Percentiles rank a stretch among this genome's conserved stretches.
Evolutionary conservation across 2,113 vertebrate genomes (phyloP).

Genomic region (Colaptes auratus): DNA sequence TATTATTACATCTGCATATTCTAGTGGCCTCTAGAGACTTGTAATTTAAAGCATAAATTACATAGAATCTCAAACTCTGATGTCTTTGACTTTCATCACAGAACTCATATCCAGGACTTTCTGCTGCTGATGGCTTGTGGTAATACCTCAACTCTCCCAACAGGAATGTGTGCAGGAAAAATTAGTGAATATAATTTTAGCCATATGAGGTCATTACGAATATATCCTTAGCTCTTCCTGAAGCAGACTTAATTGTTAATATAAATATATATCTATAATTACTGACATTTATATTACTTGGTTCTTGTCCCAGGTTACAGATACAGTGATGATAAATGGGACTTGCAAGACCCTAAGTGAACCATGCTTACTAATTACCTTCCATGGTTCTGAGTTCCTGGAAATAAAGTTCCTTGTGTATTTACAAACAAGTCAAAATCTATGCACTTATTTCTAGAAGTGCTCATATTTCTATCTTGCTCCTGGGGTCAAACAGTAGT

Average conservation of each 20-base stretch:
- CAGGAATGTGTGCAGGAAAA: conserved; percentile 20
- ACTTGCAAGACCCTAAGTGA: conserved; percentile 29
- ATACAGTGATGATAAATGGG: conserved; percentile 35
- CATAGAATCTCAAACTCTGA: background rate
- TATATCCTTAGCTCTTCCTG: conserved; percentile 20
- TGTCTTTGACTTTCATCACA: background rate
- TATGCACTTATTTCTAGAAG: conserved; percentile 4
- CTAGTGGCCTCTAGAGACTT: background rate
- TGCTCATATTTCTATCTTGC: background rate
- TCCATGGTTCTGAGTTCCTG: conserved; percentile 23
- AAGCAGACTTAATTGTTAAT: conserved; percentile 45
- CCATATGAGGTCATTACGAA: conserved; percentile 24
- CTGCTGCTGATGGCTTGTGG: background rate
- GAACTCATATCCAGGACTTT: background rate
- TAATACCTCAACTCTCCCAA: background rate
- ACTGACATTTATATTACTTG: conserved; percentile 55
- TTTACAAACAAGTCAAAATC: conserved; percentile 42
- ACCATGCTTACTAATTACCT: conserved; percentile 31
- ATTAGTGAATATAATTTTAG: background rate
- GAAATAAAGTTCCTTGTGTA: conserved; percentile 48
- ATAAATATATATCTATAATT: conserved; percentile 33
- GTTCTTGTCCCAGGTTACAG: conserved; percentile 18
- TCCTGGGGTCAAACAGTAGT: background rate
- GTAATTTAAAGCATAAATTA: conserved; percentile 28
- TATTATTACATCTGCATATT: background rate